phyloP scores from a whole-genome alignment of 1,140 invertebrate genomes.

The Neoseiulus cucumeris region DNA sequence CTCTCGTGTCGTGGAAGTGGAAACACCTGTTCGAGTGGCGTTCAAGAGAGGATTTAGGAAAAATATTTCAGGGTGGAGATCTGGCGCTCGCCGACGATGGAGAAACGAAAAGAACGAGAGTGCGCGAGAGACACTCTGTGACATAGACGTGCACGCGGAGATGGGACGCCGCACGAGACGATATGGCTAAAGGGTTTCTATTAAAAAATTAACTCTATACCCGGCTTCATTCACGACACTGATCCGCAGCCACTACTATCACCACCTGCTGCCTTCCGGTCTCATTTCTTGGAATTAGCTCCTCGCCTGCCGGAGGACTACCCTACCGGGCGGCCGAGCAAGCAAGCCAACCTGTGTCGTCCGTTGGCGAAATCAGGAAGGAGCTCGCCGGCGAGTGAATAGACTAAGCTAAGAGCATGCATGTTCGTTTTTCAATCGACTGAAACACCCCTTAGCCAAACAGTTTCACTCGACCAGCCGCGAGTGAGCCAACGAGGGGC shows the following conservation, averaged over 20 bases:
- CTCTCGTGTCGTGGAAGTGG: not conserved
- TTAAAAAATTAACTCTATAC: constrained; percentile 6
- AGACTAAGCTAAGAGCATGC: too few species aligned
- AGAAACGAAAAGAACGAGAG: too few species aligned
- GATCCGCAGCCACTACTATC: not conserved
- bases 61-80: constrained; percentile 12
- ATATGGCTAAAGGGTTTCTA: not conserved
- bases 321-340: too few species aligned
- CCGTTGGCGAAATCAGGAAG: too few species aligned
- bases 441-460: constrained; percentile 6
- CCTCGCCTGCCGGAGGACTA: too few species aligned
- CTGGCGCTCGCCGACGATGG: not conserved
- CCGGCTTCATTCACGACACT: not conserved
- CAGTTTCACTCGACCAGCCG: not conserved
- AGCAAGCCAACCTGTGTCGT: too few species aligned
- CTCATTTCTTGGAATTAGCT: too few species aligned
- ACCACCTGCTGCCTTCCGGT: too few species aligned
- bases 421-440: not conserved
- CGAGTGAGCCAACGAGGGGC: not conserved
- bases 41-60: not conserved
- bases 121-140: too few species aligned
- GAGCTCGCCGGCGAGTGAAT: too few species aligned
- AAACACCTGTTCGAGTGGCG: constrained; percentile 7
- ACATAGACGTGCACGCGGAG: too few species aligned
- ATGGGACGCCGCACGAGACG: too few species aligned